Evolutionary conservation across 2,113 vertebrate species (phyloP).

Genomic region (Boleophthalmus pectinirostris): DNA sequence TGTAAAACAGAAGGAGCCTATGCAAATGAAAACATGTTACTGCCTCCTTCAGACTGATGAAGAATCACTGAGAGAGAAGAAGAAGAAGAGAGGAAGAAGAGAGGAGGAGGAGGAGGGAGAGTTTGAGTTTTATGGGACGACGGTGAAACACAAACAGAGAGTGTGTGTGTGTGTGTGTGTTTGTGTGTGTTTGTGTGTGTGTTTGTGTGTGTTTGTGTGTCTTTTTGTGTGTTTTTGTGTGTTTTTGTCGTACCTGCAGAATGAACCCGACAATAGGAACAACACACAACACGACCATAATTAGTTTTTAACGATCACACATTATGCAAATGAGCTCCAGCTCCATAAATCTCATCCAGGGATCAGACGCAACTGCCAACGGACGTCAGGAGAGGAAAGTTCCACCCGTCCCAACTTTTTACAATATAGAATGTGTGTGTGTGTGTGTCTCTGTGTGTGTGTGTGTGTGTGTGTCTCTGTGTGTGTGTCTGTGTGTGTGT

Average conservation of each 20-base stretch:
- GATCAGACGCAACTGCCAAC: slow-evolving; percentile 73
- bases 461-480: too few relatives aligned
- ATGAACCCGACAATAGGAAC: slow-evolving; percentile 54
- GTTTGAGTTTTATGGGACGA: too few relatives aligned
- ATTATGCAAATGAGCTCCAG: slow-evolving; percentile 89
- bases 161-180: too few relatives aligned
- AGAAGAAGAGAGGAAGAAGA: too few relatives aligned
- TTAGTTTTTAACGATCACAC: slow-evolving; percentile 90
- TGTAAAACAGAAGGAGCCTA: not conserved
- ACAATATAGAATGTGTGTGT: not conserved
- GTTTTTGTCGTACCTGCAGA: slow-evolving; percentile 31
- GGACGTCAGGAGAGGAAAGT: slow-evolving; percentile 20
- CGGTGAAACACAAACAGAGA: slow-evolving; percentile 11
- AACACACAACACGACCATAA: slow-evolving; percentile 74
- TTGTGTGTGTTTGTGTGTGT: too few relatives aligned
- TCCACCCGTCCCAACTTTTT: not conserved
- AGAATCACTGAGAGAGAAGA: slow-evolving; percentile 17
- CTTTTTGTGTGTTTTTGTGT: too few relatives aligned
- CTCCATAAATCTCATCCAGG: slow-evolving; percentile 79
- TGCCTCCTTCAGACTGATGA: not conserved
- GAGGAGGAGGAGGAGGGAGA: too few relatives aligned
- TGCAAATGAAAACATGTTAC: slow-evolving; percentile 27
- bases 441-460: too few relatives aligned
- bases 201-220: too few relatives aligned
- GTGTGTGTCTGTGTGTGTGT: too few relatives aligned